Base-by-base conservation (phyloP, 2,888 invertebrate species). In the Patella depressa region DNA sequence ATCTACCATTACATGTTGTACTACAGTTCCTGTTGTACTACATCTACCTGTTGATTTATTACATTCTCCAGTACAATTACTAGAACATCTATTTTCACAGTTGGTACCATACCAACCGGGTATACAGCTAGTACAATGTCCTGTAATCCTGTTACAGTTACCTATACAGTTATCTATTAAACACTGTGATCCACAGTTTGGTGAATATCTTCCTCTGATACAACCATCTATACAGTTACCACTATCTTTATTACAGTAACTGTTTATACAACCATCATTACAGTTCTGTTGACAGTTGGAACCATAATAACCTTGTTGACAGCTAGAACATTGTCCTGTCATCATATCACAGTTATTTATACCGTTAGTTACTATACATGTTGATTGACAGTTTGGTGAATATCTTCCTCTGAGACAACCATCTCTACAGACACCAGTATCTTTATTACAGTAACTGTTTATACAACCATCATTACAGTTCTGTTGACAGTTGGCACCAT, bases 91-190 rank as follows among this genome's bases (percentile, higher is more conserved):
- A 9, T 72, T 71, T 69, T 79, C 53, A 19, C 74, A 72, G 59
- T 80, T 82, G 73, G 19, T 65, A 24, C 65, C 65, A 65, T 65
- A 24, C 14, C 71, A 81, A 11, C 82, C 80, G 14, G 59, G 45
- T 7, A 45, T 73, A 75, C 85, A 85, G 7, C 65, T 74, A 45
- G 5, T 81, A 81, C 65, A 65, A 11, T 65, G 19, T 65, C 65
- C 65, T 45, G 45, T 45, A 65, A 17, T 24, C 24, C 65, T 65
- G 3, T 24, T 24, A 65, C 65, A 65, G 45, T 7, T 7, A 24
- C 19, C n/a, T 65, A 65, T 9, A 65, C 65, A 65, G 2, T 24
- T 19, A 65, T n/a, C n/a, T n/a, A n/a, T n/a, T n/a, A n/a, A n/a
- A n/a, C n/a, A n/a, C n/a, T n/a, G n/a, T n/a, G n/a, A n/a, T n/a